Percentiles rank a stretch among this genome's conserved stretches.
Conservation (phyloP, 2,888 invertebrate species). For the Eledona agricola region DNA sequence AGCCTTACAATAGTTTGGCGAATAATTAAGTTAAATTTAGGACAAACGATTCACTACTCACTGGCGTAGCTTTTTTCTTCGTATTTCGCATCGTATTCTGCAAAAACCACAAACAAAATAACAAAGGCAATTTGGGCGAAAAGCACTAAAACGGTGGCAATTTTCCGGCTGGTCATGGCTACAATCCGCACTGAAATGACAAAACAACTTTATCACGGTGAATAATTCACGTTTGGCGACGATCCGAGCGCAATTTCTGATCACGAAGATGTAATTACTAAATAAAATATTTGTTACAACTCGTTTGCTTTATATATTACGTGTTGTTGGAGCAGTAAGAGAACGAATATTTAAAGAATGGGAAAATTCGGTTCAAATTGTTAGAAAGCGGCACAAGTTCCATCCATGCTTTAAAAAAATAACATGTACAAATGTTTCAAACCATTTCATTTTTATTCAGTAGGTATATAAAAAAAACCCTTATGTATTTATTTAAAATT, state of each 20-base stretch:
- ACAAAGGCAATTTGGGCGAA: conserved; percentile 46
- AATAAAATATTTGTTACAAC: conserved; percentile 21
- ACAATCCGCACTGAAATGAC: conserved; percentile 9
- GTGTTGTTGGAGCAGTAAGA: no score
- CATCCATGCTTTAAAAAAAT: no score
- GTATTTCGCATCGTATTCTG: conserved; percentile 43
- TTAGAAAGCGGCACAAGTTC: no score
- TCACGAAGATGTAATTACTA: conserved; percentile 11
- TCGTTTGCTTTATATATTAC: conserved; percentile 11
- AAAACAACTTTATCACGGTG: conserved; percentile 21
- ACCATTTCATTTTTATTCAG: no score
- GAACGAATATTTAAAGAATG: no score
- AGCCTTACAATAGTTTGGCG: no score
- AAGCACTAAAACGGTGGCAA: conserved; percentile 44
- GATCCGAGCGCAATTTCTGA: conserved; percentile 13
- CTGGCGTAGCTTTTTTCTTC: conserved; percentile 49
- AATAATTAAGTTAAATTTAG: conserved; percentile 1
- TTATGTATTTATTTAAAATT: no score
- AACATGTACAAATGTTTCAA: no score
- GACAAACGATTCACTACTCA: conserved; percentile 40
- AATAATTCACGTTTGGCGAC: conserved; percentile 15
- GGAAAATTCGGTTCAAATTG: no score
- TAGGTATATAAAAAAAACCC: no score
- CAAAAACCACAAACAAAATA: conserved; percentile 51
- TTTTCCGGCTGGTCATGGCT: conserved; percentile 37